Percentiles rank a stretch among this genome's conserved stretches.
phyloP scores from a whole-genome alignment of 2,888 invertebrate species.

The Macrosiphum euphorbiae region DNA sequence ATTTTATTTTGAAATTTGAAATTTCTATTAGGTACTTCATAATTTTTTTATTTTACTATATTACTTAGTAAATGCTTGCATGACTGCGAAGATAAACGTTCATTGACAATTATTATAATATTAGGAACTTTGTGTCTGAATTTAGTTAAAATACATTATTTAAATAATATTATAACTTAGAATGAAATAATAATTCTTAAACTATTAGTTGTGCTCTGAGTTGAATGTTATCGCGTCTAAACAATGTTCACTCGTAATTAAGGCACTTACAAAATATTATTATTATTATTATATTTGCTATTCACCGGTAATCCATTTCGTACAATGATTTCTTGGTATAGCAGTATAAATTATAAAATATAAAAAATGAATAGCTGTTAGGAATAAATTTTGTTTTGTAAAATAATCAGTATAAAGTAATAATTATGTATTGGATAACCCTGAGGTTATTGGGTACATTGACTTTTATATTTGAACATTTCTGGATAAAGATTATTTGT shows the following conservation, averaged over 20 bases:
- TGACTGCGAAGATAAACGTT: too few species aligned
- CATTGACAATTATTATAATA: too few species aligned
- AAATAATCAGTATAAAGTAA: neutral
- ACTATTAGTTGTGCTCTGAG: neutral
- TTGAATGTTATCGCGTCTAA: neutral
- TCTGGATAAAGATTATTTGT: neutral
- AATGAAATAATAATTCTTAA: neutral
- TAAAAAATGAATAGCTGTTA: neutral
- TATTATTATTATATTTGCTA: neutral
- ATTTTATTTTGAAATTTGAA: too few species aligned
- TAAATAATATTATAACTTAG: too few species aligned
- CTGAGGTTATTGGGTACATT: neutral
- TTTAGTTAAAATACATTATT: too few species aligned
- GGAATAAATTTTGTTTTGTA: neutral
- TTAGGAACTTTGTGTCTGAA: too few species aligned
- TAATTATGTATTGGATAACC: neutral
- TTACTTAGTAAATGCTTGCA: too few species aligned
- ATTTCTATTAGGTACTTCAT: too few species aligned
- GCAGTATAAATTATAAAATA: neutral
- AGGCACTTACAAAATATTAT: neutral
- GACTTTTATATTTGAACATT: neutral
- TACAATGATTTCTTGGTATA: neutral
- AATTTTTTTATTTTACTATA: too few species aligned
- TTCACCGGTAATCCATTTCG: neutral
- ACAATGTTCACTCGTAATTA: neutral